Percentiles rank a stretch among this genome's conserved stretches.
phyloP scores from a whole-genome alignment of 1,140 invertebrate species.

The Zaprionus ornatus region DNA sequence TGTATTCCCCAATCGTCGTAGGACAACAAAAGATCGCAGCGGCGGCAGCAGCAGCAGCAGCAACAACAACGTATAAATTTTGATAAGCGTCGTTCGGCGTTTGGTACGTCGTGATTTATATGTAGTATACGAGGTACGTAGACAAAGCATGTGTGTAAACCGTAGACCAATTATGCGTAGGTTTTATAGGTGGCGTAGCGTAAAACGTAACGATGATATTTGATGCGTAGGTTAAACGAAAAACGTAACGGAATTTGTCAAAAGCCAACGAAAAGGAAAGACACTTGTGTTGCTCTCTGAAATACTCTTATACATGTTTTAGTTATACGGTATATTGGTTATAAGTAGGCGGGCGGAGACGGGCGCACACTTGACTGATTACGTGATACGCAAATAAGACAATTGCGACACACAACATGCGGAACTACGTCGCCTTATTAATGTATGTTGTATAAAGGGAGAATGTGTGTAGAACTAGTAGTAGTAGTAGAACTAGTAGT shows the following conservation, averaged over 20 bases:
- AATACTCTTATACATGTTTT: constrained; percentile 6
- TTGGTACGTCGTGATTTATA: constrained; percentile 10
- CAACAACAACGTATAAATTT: constrained; percentile 72
- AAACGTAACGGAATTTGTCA: constrained; percentile 46
- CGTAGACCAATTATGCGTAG: constrained; percentile 53
- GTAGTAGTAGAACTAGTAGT: neutral
- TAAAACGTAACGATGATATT: constrained; percentile 46
- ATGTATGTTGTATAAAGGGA: constrained; percentile 1
- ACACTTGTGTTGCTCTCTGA: constrained; percentile 7
- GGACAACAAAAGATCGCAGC: constrained; percentile 21
- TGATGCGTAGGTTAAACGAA: constrained; percentile 36
- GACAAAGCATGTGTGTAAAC: constrained; percentile 25
- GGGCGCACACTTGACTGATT: neutral
- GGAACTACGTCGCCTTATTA: constrained; percentile 40
- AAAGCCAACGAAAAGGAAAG: constrained; percentile 33
- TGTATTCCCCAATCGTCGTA: constrained; percentile 19
- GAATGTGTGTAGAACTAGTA: constrained; percentile 18
- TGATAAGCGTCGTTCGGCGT: constrained; percentile 52
- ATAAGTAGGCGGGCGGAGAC: constrained; percentile 3
- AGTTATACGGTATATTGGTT: neutral
- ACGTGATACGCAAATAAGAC: constrained; percentile 42
- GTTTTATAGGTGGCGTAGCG: constrained; percentile 22
- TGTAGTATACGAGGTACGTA: constrained; percentile 26
- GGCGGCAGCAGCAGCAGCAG: constrained; percentile 56
- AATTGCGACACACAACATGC: constrained; percentile 42